Evolutionary conservation across 1,140 invertebrate genomes (phyloP).

Genomic region (Teleogryllus occipitalis): DNA sequence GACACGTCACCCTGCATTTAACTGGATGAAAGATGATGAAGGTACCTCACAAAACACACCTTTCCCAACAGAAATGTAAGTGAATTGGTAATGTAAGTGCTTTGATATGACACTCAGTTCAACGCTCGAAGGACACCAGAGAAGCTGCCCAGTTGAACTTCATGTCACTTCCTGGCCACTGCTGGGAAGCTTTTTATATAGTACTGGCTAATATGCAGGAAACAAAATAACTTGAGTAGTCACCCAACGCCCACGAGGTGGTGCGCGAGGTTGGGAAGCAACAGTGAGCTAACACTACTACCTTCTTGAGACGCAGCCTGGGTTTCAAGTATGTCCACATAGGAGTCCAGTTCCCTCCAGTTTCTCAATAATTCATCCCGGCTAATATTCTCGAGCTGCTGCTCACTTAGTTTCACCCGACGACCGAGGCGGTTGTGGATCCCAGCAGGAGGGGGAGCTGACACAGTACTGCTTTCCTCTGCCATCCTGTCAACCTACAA

Average conservation of each 20-base stretch:
- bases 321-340: conserved; percentile 43
- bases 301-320: conserved; percentile 42
- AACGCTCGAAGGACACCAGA: background rate
- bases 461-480: conserved; percentile 14
- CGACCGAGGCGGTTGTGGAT: conserved; percentile 29
- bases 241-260: background rate
- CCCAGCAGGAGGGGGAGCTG: background rate
- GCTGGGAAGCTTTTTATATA: background rate
- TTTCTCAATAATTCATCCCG: conserved; percentile 44
- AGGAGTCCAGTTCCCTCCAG: conserved; percentile 45
- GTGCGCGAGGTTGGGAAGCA: conserved; percentile 18
- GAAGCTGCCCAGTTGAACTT: background rate
- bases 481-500: conserved; percentile 15
- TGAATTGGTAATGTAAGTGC: background rate
- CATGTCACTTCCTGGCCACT: background rate
- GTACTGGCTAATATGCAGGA: conserved; percentile 3
- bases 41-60: background rate
- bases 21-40: background rate
- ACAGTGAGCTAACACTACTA: conserved; percentile 38
- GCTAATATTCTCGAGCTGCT: conserved; percentile 40
- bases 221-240: background rate
- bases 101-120: background rate
- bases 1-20: background rate
- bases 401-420: conserved; percentile 39
- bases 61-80: background rate